Evolutionary conservation across 1,140 invertebrate species (phyloP).

Genomic region (Daktulosphaira vitifoliae): DNA sequence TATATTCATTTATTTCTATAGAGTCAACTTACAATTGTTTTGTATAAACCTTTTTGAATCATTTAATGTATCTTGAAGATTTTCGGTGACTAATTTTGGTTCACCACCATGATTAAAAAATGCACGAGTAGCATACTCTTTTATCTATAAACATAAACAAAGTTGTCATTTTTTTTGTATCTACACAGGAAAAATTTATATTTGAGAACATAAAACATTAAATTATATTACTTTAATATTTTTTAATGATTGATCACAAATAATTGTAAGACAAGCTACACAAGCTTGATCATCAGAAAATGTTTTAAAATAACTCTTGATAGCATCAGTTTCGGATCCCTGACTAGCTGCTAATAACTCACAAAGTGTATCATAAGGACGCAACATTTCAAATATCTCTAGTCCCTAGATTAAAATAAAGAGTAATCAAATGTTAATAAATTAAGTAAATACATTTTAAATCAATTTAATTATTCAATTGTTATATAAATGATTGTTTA

Average conservation of each 20-base stretch:
- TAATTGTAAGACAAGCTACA: constrained; percentile 61
- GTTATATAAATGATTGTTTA: background rate
- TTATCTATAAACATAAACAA: constrained; percentile 45
- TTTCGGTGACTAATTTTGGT: constrained; percentile 41
- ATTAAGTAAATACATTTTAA: no score
- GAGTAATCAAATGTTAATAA: background rate
- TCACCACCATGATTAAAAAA: constrained; percentile 89
- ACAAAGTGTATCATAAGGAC: constrained; percentile 75
- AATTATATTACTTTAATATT: constrained; percentile 21
- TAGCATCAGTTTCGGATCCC: constrained; percentile 72
- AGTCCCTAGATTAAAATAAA: constrained; percentile 52
- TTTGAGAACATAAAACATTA: no score
- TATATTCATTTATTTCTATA: no score
- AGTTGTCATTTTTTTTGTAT: no score
- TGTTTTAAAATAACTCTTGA: constrained; percentile 75
- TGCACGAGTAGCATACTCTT: constrained; percentile 81
- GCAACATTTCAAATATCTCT: constrained; percentile 70
- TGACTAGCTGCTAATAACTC: constrained; percentile 70
- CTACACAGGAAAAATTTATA: no score
- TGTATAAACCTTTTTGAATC: constrained; percentile 14
- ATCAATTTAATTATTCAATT: no score
- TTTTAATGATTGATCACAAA: constrained; percentile 28
- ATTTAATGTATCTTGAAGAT: constrained; percentile 2
- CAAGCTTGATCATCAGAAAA: constrained; percentile 79
- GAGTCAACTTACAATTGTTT: constrained; percentile 33